Evolutionary conservation across 2,888 invertebrate species (phyloP).

Genomic region (Iselma pallidipennis): DNA sequence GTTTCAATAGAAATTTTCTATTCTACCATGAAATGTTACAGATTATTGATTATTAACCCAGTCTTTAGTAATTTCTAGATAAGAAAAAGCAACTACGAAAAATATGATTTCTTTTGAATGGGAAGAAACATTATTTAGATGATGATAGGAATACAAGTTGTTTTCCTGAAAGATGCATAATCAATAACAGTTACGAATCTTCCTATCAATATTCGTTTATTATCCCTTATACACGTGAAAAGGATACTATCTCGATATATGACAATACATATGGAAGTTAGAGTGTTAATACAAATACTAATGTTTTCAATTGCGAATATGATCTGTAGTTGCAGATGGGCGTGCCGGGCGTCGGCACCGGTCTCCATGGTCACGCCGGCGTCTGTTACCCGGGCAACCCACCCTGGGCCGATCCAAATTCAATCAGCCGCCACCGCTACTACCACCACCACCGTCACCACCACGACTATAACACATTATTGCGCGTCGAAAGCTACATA

Average conservation of each 20-base stretch:
- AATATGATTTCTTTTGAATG: too few relatives aligned
- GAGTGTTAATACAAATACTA: slow-evolving; percentile 16
- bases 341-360: slow-evolving; percentile 53
- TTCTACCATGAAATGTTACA: too few relatives aligned
- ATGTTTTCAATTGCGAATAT: slow-evolving; percentile 30
- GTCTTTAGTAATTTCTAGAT: too few relatives aligned
- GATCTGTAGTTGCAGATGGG: slow-evolving; percentile 39
- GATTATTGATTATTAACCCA: too few relatives aligned
- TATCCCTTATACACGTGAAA: slow-evolving; percentile 18
- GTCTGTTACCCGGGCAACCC: slow-evolving; percentile 60
- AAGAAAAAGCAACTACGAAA: too few relatives aligned
- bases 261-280: slow-evolving; percentile 17
- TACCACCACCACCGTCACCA: slow-evolving; percentile 34
- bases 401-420: slow-evolving; percentile 48
- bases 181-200: too few relatives aligned
- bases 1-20: too few relatives aligned
- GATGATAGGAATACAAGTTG: too few relatives aligned
- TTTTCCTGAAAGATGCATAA: too few relatives aligned
- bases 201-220: background rate
- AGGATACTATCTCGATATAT: slow-evolving; percentile 35
- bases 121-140: too few relatives aligned
- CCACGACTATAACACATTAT: background rate
- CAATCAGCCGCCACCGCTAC: slow-evolving; percentile 43
- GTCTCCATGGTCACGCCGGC: slow-evolving; percentile 48
- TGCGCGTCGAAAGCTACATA: background rate